Conservation (phyloP, 2,113 vertebrate species). For the Phyllostomus discolor region DNA sequence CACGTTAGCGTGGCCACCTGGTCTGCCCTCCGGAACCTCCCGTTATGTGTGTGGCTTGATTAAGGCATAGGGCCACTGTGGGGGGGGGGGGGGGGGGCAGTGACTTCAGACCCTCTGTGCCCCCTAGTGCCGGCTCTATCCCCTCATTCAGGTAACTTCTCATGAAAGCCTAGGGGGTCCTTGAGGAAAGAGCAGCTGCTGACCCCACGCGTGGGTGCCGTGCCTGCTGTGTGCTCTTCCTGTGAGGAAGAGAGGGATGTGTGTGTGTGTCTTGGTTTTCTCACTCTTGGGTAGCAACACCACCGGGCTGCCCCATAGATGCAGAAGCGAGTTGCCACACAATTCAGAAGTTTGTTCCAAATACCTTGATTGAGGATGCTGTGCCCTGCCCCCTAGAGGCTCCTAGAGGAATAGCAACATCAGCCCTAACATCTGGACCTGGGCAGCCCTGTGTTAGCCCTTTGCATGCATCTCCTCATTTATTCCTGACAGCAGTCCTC, state of each 20-base stretch:
- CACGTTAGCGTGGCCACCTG: neutral
- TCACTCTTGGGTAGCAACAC: neutral
- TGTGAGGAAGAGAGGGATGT: neutral
- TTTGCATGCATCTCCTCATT: rapidly evolving
- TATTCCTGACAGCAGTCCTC: neutral
- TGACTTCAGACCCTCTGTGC: neutral
- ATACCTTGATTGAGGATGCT: no score
- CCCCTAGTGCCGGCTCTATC: rapidly evolving
- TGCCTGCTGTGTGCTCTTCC: neutral
- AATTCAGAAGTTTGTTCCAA: neutral
- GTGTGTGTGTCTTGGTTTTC: neutral
- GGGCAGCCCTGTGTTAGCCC: neutral
- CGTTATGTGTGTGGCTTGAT: rapidly evolving
- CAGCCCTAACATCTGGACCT: neutral
- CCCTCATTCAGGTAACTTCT: neutral
- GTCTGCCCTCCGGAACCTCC: neutral
- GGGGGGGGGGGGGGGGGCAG: rapidly evolving
- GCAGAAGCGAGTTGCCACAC: neutral
- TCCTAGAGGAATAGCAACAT: neutral
- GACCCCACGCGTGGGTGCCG: neutral
- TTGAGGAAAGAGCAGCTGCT: neutral
- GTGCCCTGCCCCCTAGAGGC: slow-evolving; percentile 1
- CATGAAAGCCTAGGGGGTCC: neutral
- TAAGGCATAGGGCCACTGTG: rapidly evolving
- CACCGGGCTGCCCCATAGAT: rapidly evolving